Conservation (phyloP, 2,888 invertebrate species). For the Desoria tigrina region DNA sequence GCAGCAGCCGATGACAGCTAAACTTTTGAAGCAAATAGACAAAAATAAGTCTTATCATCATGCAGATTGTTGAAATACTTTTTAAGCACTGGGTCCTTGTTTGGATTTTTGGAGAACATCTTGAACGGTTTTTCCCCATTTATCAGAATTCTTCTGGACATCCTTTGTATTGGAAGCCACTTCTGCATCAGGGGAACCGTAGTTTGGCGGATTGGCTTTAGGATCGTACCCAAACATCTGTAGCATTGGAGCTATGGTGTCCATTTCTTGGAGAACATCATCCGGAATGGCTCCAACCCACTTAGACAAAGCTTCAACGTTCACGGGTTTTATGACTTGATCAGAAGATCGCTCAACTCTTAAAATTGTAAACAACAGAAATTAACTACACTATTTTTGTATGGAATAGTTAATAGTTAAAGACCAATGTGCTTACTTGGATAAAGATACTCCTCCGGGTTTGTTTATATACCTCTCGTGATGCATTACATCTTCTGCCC, state of each 20-base stretch:
- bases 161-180: slow-evolving; percentile 53
- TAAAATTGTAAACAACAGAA: slow-evolving; percentile 54
- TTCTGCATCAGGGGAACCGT: slow-evolving; percentile 61
- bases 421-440: slow-evolving; percentile 71
- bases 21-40: slow-evolving; percentile 3
- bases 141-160: slow-evolving; percentile 49
- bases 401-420: slow-evolving; percentile 4
- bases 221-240: slow-evolving; percentile 90
- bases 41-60: slow-evolving; percentile 6
- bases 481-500: slow-evolving; percentile 94
- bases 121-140: slow-evolving; percentile 50
- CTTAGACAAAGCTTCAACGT: slow-evolving; percentile 89
- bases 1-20: too few relatives aligned
- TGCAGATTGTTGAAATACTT: slow-evolving; percentile 1
- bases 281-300: slow-evolving; percentile 88
- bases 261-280: slow-evolving; percentile 90
- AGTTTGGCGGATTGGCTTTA: slow-evolving; percentile 91
- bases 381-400: too few relatives aligned
- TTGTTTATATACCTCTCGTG: slow-evolving; percentile 97
- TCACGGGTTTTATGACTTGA: slow-evolving; percentile 97
- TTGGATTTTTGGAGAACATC: slow-evolving; percentile 49
- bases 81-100: slow-evolving; percentile 10
- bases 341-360: slow-evolving; percentile 97
- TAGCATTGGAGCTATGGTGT: slow-evolving; percentile 91
- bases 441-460: slow-evolving; percentile 88